Evolutionary conservation across 1,140 invertebrate genomes (phyloP), one percentile per base, ranked within the genome.

Genomic region (Drosophila sulfurigaster): DNA sequence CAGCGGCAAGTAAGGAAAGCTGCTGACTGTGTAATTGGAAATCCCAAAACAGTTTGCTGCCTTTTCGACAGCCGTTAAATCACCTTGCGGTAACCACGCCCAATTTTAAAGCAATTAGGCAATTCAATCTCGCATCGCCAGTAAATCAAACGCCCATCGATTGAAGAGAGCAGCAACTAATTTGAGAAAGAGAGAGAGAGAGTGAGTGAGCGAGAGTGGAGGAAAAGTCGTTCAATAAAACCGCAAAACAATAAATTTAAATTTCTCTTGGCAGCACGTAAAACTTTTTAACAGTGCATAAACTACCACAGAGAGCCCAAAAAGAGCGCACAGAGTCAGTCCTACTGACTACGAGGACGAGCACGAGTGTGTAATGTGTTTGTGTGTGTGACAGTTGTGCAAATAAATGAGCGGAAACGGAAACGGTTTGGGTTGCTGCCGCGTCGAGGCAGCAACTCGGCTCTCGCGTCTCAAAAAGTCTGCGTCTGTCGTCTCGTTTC

Each of bases 191-290:
- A 67, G 54, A 10, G 32, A 10, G 28, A 11, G 66, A 49, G 43
- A 5, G 30, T 35, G 15, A 54, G 41, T 5, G 57, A 20, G 35
- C 30, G 38, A 45, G 51, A 32, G 51, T 35, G 58, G 30, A 63
- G 52, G 65, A 15, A 25, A 51, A 70, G 68, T 38, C 59, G 73
- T 76, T 76, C 68, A 76, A 76, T 76, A 76, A 70, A 80, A 83
- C 83, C 83, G 83, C 83, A 88, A 73, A 88, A 89, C 83, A 88
- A 88, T 88, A 88, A 88, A 88, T 88, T 88, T 89, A 87, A 88
- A 89, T 88, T 89, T 81, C 78, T 78, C 74, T 68, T 75, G 77
- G 58, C 64, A 72, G 49, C 64, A 82, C 72, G 46, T 58, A 59
- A 78, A 89, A 89, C 72, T 88, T 88, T 87, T 88, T 78, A 89